A percentile compares a stretch with the other conserved stretches of the same genome.
These are phyloP conservation scores for Rhynchomys soricoides DNA, from an alignment of 2,113 vertebrate species.

Conservation along the genomic window DNA sequence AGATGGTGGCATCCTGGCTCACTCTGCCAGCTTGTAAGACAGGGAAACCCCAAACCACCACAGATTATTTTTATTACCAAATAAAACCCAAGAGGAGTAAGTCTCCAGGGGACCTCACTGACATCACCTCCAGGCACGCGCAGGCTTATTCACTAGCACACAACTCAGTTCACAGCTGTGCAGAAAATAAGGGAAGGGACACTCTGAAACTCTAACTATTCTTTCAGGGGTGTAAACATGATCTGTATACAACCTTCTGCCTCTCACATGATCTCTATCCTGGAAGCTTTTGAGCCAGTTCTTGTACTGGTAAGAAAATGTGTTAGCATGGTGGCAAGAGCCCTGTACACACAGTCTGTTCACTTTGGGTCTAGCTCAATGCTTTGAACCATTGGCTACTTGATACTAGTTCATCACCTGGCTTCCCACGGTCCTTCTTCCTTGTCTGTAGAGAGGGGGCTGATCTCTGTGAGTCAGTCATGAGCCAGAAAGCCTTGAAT, in stretches of 20 bases:
- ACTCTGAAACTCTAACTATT: slow-evolving; percentile 1
- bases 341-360: background rate
- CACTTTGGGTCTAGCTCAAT: background rate
- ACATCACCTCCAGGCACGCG: background rate
- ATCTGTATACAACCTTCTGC: background rate
- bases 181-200: background rate
- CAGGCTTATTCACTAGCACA: background rate
- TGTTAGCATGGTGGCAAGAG: background rate
- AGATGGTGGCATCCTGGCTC: slow-evolving; percentile 55
- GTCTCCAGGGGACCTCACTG: background rate
- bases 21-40: slow-evolving; percentile 42
- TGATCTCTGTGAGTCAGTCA: slow-evolving; percentile 14
- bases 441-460: background rate
- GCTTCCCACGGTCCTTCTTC: background rate
- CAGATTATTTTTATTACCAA: slow-evolving; percentile 66
- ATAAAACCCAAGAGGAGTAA: slow-evolving; percentile 64
- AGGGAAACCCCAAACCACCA: slow-evolving; percentile 72
- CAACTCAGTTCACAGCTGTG: background rate
- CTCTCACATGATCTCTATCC: background rate
- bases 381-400: slow-evolving; percentile 1
- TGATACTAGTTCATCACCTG: slow-evolving; percentile 1
- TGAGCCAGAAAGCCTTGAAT: slow-evolving; percentile 46
- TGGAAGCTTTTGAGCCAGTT: background rate
- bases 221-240: background rate
- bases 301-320: slow-evolving; percentile 45